Evolutionary conservation across 2,888 invertebrate species (phyloP).

Genomic region (Unio delphinus): DNA sequence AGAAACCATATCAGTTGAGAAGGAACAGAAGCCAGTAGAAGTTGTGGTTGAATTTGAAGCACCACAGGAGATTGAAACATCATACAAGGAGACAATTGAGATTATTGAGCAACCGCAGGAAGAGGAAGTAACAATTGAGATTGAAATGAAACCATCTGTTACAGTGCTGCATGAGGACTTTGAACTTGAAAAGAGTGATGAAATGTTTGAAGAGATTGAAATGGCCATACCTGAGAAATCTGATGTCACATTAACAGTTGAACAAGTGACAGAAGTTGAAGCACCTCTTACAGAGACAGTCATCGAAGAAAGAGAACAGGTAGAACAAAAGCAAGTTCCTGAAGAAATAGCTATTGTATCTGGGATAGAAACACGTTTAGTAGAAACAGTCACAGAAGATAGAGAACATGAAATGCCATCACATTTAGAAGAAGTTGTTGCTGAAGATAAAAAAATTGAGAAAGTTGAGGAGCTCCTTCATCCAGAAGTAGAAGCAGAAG

Average conservation of each 20-base stretch:
- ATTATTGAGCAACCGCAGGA: neutral
- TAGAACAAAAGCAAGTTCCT: neutral
- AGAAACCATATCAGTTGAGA: neutral
- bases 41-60: neutral
- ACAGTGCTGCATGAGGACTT: too few relatives aligned
- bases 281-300: too few relatives aligned
- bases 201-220: too few relatives aligned
- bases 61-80: slow-evolving; percentile 1
- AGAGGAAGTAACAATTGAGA: slow-evolving; percentile 1
- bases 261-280: slow-evolving; percentile 2
- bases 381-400: slow-evolving; percentile 2
- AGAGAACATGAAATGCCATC: slow-evolving; percentile 1
- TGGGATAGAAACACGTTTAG: neutral
- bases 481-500: slow-evolving; percentile 1
- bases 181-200: too few relatives aligned
- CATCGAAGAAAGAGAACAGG: too few relatives aligned
- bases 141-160: neutral
- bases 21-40: slow-evolving; percentile 1
- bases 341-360: slow-evolving; percentile 3
- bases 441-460: neutral
- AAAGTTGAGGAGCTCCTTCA: slow-evolving; percentile 10
- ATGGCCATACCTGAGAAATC: neutral
- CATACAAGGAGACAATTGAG: slow-evolving; percentile 1
- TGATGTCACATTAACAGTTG: slow-evolving; percentile 7
- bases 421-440: neutral